phyloP scores from a whole-genome alignment of 2,888 invertebrate genomes.

The Archips xylosteana region DNA sequence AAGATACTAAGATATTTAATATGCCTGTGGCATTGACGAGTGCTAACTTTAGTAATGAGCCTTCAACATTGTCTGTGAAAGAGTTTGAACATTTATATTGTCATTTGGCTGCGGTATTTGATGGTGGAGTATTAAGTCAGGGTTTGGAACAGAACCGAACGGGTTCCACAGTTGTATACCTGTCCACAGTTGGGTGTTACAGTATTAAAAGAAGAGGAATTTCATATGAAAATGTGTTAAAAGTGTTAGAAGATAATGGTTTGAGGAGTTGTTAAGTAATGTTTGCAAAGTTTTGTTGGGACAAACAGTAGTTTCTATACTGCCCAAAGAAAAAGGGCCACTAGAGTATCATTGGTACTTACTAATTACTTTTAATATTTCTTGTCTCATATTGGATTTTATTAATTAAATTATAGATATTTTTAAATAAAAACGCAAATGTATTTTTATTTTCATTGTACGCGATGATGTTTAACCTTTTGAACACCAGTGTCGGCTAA shows the following conservation, averaged over 20 bases:
- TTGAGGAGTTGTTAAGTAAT: slow-evolving; percentile 54
- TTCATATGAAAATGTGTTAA: slow-evolving; percentile 84
- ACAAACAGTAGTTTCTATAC: too few relatives aligned
- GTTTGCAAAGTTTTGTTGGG: not conserved
- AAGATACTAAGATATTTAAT: slow-evolving; percentile 86
- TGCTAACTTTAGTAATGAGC: slow-evolving; percentile 94
- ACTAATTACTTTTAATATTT: too few relatives aligned
- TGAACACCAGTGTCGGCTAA: too few relatives aligned
- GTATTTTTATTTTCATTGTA: too few relatives aligned
- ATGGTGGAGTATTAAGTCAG: slow-evolving; percentile 89
- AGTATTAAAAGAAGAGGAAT: slow-evolving; percentile 92
- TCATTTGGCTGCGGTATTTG: slow-evolving; percentile 92
- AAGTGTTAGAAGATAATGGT: slow-evolving; percentile 81
- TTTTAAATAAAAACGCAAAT: too few relatives aligned
- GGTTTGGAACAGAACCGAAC: slow-evolving; percentile 87
- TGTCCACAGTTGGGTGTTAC: slow-evolving; percentile 89
- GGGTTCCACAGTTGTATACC: slow-evolving; percentile 97
- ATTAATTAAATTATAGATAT: too few relatives aligned
- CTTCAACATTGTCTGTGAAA: slow-evolving; percentile 90
- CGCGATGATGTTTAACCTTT: too few relatives aligned
- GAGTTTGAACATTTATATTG: slow-evolving; percentile 95
- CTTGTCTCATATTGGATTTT: too few relatives aligned
- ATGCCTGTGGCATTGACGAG: slow-evolving; percentile 97
- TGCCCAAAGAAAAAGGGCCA: too few relatives aligned
- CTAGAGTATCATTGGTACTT: too few relatives aligned